Percentiles rank a stretch among this genome's conserved stretches.
These are phyloP conservation scores for Nematopogon swammerdamellus DNA, from an alignment of 2,888 invertebrate genomes.

Conservation along the genomic window DNA sequence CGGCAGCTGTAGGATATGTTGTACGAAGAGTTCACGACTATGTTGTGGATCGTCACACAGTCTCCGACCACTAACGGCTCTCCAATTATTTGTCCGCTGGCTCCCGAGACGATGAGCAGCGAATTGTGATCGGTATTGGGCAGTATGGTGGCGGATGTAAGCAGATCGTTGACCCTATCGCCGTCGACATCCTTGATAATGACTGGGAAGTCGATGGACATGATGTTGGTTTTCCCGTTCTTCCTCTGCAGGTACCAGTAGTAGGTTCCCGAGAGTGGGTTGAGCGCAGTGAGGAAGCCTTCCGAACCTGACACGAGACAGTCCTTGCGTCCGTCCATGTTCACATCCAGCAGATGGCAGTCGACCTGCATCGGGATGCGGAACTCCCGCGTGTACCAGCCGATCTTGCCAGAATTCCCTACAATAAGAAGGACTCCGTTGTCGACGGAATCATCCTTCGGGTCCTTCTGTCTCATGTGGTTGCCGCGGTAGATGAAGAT, in stretches of 20 bases:
- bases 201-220: conserved; percentile 65
- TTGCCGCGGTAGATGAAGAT: conserved; percentile 72
- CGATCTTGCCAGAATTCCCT: conserved; percentile 65
- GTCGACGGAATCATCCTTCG: conserved; percentile 40
- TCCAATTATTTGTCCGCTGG: conserved; percentile 63
- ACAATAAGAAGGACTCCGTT: conserved; percentile 70
- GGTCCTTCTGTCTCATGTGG: conserved; percentile 52
- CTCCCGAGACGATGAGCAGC: conserved; percentile 68
- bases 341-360: conserved; percentile 70
- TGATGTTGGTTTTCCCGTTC: conserved; percentile 50
- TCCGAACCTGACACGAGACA: conserved; percentile 72
- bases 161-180: conserved; percentile 67
- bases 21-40: conserved; percentile 50
- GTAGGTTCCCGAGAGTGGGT: conserved; percentile 50
- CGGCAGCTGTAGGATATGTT: conserved; percentile 56
- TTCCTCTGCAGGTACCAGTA: conserved; percentile 56
- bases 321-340: conserved; percentile 67
- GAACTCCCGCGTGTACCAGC: conserved; percentile 70
- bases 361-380: conserved; percentile 70
- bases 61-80: conserved; percentile 58
- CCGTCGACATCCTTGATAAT: conserved; percentile 69
- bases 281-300: conserved; percentile 54
- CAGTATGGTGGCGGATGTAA: conserved; percentile 55
- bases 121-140: conserved; percentile 55
- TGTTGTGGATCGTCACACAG: conserved; percentile 55